Conservation (phyloP, 2,113 vertebrate genomes). For the Rhinopomastus cyanomelas region DNA sequence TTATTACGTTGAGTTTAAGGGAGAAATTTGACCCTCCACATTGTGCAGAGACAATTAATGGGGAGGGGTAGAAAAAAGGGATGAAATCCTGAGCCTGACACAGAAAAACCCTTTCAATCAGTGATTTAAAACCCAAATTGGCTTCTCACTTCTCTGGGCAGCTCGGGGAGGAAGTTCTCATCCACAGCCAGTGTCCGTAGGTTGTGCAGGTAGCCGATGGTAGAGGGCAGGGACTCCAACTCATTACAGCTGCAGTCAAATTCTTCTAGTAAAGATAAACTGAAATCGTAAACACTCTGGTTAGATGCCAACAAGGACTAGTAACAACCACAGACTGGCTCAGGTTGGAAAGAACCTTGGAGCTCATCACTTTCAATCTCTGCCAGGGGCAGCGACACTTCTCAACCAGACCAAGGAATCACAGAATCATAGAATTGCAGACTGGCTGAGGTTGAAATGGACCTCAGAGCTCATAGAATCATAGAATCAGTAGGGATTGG, state of each 20-base stretch:
- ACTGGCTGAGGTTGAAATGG: too few relatives aligned
- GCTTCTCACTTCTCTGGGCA: slow-evolving; percentile 89
- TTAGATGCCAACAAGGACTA: background rate
- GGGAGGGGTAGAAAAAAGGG: too few relatives aligned
- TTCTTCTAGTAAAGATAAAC: slow-evolving; percentile 95
- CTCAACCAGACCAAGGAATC: too few relatives aligned
- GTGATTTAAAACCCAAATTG: background rate
- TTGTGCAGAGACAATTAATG: fast-evolving
- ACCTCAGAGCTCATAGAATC: too few relatives aligned
- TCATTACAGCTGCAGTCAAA: slow-evolving; percentile 99
- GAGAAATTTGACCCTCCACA: background rate
- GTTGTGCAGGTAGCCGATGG: slow-evolving; percentile 93
- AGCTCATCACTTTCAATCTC: too few relatives aligned
- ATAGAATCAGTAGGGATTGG: too few relatives aligned
- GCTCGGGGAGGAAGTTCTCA: slow-evolving; percentile 94
- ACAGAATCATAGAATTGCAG: too few relatives aligned
- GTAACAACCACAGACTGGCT: too few relatives aligned
- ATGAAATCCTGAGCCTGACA: background rate
- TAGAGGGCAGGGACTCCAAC: slow-evolving; percentile 90
- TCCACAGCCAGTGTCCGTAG: slow-evolving; percentile 94
- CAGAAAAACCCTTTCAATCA: background rate
- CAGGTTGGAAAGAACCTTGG: too few relatives aligned
- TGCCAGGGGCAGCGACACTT: too few relatives aligned
- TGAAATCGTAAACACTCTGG: slow-evolving; percentile 66
- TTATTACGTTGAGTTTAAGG: background rate